Evolutionary conservation across 2,797 vertebrate species (phyloP).

Genomic region (Novumbra hubbsi): DNA sequence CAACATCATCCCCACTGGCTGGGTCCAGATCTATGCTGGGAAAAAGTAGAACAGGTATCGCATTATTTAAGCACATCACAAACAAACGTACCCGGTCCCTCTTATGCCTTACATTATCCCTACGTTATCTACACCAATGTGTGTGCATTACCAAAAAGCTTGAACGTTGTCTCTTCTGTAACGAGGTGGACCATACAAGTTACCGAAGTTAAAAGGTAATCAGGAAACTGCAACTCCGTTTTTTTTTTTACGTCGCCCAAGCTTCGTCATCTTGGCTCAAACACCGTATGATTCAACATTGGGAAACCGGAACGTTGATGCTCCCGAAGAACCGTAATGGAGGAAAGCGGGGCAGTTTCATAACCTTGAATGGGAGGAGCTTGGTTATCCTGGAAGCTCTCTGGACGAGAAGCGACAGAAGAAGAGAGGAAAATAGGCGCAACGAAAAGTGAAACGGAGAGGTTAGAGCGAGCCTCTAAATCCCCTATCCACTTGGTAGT

Average conservation of each 20-base stretch:
- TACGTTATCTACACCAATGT: too few species aligned
- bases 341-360: slow-evolving; percentile 64
- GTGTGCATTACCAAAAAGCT: too few species aligned
- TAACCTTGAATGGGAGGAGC: slow-evolving; percentile 70
- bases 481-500: slow-evolving; percentile 1
- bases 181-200: slow-evolving; percentile 15
- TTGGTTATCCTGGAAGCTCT: slow-evolving; percentile 63
- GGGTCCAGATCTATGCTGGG: too few species aligned
- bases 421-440: slow-evolving; percentile 38
- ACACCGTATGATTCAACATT: background rate
- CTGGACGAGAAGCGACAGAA: slow-evolving; percentile 42
- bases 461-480: slow-evolving; percentile 23
- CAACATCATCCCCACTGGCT: too few species aligned
- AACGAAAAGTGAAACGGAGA: slow-evolving; percentile 36
- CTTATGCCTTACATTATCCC: too few species aligned
- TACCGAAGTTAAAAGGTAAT: slow-evolving; percentile 26
- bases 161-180: too few species aligned
- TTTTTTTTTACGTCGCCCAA: slow-evolving; percentile 31
- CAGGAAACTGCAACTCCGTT: slow-evolving; percentile 54
- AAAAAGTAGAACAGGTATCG: too few species aligned
- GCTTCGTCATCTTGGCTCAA: slow-evolving; percentile 74
- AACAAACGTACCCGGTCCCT: too few species aligned
- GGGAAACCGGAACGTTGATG: slow-evolving; percentile 29
- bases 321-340: slow-evolving; percentile 69
- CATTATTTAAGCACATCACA: too few species aligned